These are phyloP conservation scores for Vombatus ursinus DNA, from an alignment of 2,113 vertebrate species.

Conservation along the genomic window DNA sequence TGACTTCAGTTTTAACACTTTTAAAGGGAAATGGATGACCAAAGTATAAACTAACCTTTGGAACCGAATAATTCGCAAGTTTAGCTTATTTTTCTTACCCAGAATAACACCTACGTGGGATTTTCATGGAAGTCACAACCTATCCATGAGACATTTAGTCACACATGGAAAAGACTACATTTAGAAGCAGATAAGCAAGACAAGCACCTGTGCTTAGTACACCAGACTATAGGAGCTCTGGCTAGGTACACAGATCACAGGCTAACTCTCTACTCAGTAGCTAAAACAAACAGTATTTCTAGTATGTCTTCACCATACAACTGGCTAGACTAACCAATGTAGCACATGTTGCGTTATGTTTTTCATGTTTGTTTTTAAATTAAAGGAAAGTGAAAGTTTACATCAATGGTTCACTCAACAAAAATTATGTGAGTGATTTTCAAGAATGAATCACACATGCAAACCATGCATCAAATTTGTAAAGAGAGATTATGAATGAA, in stretches of 20 bases:
- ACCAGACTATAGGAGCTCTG: not conserved
- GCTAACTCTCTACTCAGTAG: not conserved
- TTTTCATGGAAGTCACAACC: conserved; percentile 13
- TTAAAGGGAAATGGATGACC: not conserved
- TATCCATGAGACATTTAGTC: not conserved
- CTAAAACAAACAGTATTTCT: conserved; percentile 11
- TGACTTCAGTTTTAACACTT: not conserved
- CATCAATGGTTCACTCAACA: not conserved
- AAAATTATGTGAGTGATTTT: not conserved
- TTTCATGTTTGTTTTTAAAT: not conserved
- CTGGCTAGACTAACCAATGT: not conserved
- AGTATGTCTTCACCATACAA: not conserved
- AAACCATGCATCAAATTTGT: not conserved
- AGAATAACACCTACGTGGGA: not conserved
- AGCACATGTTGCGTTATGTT: not conserved
- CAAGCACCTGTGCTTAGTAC: not conserved
- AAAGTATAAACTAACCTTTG: not conserved
- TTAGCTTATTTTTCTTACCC: not conserved
- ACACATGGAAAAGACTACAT: not conserved
- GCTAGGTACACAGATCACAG: not conserved
- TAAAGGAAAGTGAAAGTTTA: not conserved
- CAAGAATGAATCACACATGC: not conserved
- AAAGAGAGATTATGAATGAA: not conserved
- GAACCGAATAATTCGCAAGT: not conserved
- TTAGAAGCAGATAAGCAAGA: conserved; percentile 40